Percentiles rank a stretch among this genome's conserved stretches.
Conservation (phyloP, 2,797 vertebrate species). For the Mormyrus hasselquistii region DNA sequence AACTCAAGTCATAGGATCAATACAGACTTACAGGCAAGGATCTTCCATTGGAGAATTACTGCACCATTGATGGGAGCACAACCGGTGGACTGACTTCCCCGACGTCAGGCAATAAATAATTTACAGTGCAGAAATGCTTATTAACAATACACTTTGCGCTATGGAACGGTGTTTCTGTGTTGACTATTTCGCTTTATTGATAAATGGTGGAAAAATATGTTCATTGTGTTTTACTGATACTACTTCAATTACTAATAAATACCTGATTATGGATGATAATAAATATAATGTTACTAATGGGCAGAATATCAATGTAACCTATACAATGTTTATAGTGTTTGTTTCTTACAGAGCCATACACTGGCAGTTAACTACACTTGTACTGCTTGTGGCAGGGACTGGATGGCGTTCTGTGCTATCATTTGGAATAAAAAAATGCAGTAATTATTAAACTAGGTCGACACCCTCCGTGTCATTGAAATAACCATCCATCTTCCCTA, state of each 20-base stretch:
- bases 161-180: background rate
- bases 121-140: background rate
- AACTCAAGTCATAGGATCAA: background rate
- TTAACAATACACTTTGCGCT: background rate
- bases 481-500: background rate
- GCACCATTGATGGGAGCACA: background rate
- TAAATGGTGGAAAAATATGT: background rate
- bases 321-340: background rate
- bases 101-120: background rate
- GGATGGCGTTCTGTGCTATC: background rate
- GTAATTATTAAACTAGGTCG: background rate
- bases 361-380: background rate
- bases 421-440: background rate
- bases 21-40: background rate
- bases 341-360: background rate
- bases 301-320: background rate
- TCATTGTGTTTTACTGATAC: background rate
- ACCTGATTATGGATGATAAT: background rate
- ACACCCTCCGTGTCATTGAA: background rate
- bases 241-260: background rate
- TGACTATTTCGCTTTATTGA: background rate
- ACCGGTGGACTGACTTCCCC: background rate
- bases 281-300: background rate
- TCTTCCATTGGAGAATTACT: background rate
- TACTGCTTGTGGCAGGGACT: background rate